A percentile compares a stretch with the other conserved stretches of the same genome.
Conservation (phyloP, 2,797 vertebrate species). For the Antrozous pallidus region DNA sequence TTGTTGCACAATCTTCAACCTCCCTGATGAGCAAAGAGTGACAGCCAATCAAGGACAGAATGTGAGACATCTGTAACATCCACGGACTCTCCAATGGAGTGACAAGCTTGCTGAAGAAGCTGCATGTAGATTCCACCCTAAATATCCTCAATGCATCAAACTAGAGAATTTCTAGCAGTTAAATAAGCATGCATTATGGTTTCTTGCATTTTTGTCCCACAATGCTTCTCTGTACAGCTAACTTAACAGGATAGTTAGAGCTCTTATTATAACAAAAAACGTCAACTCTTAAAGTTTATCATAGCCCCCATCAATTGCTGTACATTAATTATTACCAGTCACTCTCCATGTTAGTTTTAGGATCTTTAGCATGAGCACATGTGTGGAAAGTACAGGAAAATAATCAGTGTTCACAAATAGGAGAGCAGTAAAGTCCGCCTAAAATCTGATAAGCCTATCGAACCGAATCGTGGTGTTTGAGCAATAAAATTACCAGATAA, state of each 20-base stretch:
- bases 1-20: background rate
- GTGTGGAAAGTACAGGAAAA: background rate
- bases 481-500: background rate
- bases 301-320: background rate
- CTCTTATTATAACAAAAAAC: background rate
- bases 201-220: conserved; percentile 43
- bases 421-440: background rate
- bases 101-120: conserved; percentile 17
- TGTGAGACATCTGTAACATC: background rate
- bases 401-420: background rate
- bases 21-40: background rate
- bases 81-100: background rate
- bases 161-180: conserved; percentile 27
- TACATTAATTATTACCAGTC: background rate
- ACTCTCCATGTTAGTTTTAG: background rate
- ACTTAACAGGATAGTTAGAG: background rate
- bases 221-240: conserved; percentile 26
- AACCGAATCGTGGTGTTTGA: background rate
- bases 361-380: conserved; percentile 5
- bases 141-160: conserved; percentile 7
- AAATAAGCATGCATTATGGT: conserved; percentile 61
- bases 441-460: background rate
- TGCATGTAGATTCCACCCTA: conserved; percentile 54
- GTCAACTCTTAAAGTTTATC: background rate
- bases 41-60: background rate